Base-by-base conservation (phyloP, 1,140 invertebrate genomes). In the Heliconius hewitsoni region DNA sequence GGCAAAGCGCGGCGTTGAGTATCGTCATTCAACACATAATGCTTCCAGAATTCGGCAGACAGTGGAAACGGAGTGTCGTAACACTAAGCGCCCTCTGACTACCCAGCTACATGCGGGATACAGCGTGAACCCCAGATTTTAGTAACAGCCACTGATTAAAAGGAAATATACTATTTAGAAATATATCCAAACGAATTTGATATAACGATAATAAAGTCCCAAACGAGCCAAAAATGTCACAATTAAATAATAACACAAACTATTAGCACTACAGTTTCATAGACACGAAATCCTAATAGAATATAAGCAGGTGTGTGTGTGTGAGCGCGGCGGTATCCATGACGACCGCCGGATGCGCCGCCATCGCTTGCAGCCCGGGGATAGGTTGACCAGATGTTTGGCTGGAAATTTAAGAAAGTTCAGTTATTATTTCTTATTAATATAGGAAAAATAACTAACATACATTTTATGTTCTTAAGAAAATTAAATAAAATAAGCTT, bases 261-360 rank as follows among this genome's bases (percentile, higher is more conserved):
- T 66, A 66, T n/a, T n/a, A 27, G 4, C 27, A 6, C 16, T 57
- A 23, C n/a, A 57, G n/a, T 57, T 23, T 57, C 5, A 57, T 57
- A 57, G 55, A 27, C 3, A 60, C 57, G 8, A 60, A 60, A 60
- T n/a, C n/a, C 57, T 46, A 57, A 74, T 60, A 74, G 39, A 77
- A 76, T 57, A 71, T 37, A 71, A 81, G 81, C 82, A 79, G 76
- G 60, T 83, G 85, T 83, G 55, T 81, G 34, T 84, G 77, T 82
- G 81, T 71, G 55, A 75, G 70, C 78, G 77, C 77, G 87, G 82
- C 85, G 88, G 91, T 91, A 84, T 84, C 84, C 88, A 91, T 91
- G 90, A 78, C 84, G 83, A 91, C 90, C 90, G 89, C 85, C 91
- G 85, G 89, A 91, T 90, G 83, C 86, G 85, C 84, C 85, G 84